A percentile compares a stretch with the other conserved stretches of the same genome.
phyloP scores from a whole-genome alignment of 2,113 vertebrate genomes.

The Rhipidura dahli region DNA sequence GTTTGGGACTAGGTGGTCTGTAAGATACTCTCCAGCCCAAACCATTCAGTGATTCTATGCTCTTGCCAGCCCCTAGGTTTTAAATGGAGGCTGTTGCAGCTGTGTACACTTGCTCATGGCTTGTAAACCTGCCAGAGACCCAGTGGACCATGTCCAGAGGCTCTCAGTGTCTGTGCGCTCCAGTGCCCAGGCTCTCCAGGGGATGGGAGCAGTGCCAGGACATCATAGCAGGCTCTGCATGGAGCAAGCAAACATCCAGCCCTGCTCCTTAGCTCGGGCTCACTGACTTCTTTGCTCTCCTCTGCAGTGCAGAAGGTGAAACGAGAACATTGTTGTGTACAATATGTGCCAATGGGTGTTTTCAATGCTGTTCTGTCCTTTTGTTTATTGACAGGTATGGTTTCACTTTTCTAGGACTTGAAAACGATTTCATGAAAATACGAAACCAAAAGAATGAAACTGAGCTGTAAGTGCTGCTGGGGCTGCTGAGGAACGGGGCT shows the following conservation, averaged over 20 bases:
- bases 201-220: neutral
- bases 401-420: conserved; percentile 92
- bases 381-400: conserved; percentile 87
- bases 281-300: neutral
- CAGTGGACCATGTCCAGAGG: neutral
- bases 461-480: conserved; percentile 84
- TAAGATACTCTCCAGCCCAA: neutral
- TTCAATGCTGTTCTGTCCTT: conserved; percentile 60
- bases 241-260: neutral
- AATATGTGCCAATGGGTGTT: neutral
- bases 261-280: neutral
- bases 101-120: neutral
- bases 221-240: neutral
- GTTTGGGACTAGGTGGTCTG: neutral
- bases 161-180: rapidly evolving
- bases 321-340: neutral
- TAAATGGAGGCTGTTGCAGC: neutral
- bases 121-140: neutral
- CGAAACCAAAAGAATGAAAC: conserved; percentile 86
- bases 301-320: neutral
- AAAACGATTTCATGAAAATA: conserved; percentile 87
- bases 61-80: neutral
- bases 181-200: neutral
- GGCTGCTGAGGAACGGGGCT: neutral
- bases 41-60: neutral